Percentiles rank a stretch among this genome's conserved stretches.
Conservation (phyloP, 2,797 vertebrate genomes). For the Tamandua tetradactyla region DNA sequence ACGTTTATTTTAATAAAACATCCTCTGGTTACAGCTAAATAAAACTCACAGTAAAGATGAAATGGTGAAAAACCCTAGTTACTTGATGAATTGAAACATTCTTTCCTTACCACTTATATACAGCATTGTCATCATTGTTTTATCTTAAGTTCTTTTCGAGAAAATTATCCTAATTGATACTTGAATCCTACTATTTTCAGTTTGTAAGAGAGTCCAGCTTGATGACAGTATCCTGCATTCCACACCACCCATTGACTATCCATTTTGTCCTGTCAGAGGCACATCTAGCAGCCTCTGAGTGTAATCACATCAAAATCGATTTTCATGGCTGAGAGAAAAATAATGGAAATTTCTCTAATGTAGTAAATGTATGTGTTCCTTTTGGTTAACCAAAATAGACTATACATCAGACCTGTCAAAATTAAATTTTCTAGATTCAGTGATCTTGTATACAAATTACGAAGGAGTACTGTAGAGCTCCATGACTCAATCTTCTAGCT, state of each 20-base stretch:
- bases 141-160: conserved; percentile 52
- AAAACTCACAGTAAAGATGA: conserved; percentile 59
- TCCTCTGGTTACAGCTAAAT: conserved; percentile 24
- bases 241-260: conserved; percentile 85
- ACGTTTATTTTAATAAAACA: conserved; percentile 38
- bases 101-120: conserved; percentile 68
- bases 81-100: conserved; percentile 14
- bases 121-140: neutral
- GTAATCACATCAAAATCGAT: conserved; percentile 99
- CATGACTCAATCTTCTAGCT: conserved; percentile 60
- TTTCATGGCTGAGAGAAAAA: conserved; percentile 99
- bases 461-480: conserved; percentile 54
- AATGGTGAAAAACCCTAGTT: conserved; percentile 46
- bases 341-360: conserved; percentile 99
- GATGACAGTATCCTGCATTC: conserved; percentile 78
- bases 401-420: conserved; percentile 97
- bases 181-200: conserved; percentile 82
- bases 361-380: conserved; percentile 99
- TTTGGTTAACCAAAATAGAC: conserved; percentile 99
- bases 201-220: conserved; percentile 77
- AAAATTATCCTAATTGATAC: conserved; percentile 68
- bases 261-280: conserved; percentile 92
- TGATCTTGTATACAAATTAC: conserved; percentile 85
- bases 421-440: conserved; percentile 91
- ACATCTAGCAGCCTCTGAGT: conserved; percentile 92